Evolutionary conservation across 2,113 vertebrate species (phyloP).

Genomic region (Chascanopsetta lugubris): DNA sequence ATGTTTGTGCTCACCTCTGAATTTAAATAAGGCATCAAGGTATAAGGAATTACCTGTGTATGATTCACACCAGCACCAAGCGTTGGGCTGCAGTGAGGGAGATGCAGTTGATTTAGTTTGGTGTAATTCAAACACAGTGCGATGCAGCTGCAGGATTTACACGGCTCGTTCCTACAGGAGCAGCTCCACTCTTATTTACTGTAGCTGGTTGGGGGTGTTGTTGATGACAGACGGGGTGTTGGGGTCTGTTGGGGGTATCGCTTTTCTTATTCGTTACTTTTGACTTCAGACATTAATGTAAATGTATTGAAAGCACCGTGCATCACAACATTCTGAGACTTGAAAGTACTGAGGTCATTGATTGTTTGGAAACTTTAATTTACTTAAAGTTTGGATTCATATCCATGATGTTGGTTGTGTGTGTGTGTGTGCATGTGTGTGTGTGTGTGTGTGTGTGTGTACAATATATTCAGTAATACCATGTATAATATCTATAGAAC

Average conservation of each 20-base stretch:
- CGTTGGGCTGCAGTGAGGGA: slow-evolving; percentile 69
- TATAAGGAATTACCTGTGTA: slow-evolving; percentile 76
- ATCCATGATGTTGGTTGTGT: too few species aligned
- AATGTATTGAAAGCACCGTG: too few species aligned
- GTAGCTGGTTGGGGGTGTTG: slow-evolving; percentile 45
- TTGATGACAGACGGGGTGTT: slow-evolving; percentile 24
- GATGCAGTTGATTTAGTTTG: slow-evolving; percentile 73
- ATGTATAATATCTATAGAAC: too few species aligned
- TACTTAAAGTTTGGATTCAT: too few species aligned
- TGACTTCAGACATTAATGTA: too few species aligned
- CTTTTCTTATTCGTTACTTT: too few species aligned
- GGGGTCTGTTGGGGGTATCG: slow-evolving; percentile 21
- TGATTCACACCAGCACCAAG: slow-evolving; percentile 67
- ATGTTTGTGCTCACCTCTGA: slow-evolving; percentile 64
- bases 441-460: too few species aligned
- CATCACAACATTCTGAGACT: too few species aligned
- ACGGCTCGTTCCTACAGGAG: slow-evolving; percentile 58
- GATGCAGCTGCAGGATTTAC: slow-evolving; percentile 68
- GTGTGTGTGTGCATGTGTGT: too few species aligned
- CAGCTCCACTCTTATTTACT: slow-evolving; percentile 65
- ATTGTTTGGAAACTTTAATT: too few species aligned
- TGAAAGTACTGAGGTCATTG: too few species aligned
- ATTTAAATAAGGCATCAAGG: slow-evolving; percentile 77
- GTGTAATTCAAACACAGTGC: slow-evolving; percentile 51
- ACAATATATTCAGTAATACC: too few species aligned